Percentiles rank a stretch among this genome's conserved stretches.
Conservation (phyloP, 2,888 invertebrate genomes). For the Cheilosia vulpina region DNA sequence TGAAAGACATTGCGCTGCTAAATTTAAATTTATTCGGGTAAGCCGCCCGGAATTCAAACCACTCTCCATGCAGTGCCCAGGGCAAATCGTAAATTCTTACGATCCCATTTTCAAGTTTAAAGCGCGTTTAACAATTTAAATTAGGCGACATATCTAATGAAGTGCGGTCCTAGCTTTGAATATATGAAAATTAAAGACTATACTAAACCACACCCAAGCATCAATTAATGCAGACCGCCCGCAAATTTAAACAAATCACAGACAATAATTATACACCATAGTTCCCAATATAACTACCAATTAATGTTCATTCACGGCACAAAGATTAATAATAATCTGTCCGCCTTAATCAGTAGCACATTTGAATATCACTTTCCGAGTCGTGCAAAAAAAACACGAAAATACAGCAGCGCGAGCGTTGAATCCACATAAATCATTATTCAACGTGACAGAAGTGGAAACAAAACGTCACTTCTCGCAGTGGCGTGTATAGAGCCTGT, state of each 20-base stretch:
- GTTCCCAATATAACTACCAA: conserved; percentile 13
- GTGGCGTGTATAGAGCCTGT: conserved; percentile 52
- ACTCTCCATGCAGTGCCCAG: no score
- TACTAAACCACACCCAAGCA: not conserved
- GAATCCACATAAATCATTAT: conserved; percentile 49
- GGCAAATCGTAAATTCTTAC: no score
- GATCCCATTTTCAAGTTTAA: no score
- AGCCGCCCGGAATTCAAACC: no score
- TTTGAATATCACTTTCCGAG: conserved; percentile 32
- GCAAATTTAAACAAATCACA: not conserved
- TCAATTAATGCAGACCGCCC: conserved; percentile 4
- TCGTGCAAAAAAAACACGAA: conserved; percentile 17
- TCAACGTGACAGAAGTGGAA: conserved; percentile 29
- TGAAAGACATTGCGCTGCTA: no score
- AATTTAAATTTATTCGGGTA: no score
- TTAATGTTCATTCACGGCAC: conserved; percentile 24
- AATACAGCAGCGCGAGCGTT: conserved; percentile 9
- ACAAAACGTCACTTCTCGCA: conserved; percentile 44
- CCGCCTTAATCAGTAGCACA: conserved; percentile 16
- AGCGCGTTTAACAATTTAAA: no score
- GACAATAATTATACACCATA: conserved; percentile 5
- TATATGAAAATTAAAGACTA: no score
- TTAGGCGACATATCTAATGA: no score
- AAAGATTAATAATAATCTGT: conserved; percentile 44
- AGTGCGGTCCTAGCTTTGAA: no score